phyloP scores from a whole-genome alignment of 37 sponge, comb jelly and placozoan species.

The Lycopodina hypogea region DNA sequence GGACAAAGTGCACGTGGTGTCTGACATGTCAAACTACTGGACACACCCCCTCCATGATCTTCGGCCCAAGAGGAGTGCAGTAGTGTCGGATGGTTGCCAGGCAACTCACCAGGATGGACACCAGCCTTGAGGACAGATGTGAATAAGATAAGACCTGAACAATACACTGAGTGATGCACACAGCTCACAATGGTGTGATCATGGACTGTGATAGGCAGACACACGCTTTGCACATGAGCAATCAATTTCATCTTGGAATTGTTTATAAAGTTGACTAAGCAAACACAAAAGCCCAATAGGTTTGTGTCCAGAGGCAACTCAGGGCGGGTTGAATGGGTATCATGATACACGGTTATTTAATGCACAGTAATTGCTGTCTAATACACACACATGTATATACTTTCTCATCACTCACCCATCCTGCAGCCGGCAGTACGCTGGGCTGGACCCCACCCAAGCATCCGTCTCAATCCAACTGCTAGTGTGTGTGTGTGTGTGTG shows the following conservation, averaged over 20 bases:
- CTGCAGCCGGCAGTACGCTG: constrained; percentile 42
- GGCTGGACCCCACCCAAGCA: constrained; percentile 40
- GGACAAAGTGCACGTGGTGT: background rate
- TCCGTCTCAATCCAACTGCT: constrained; percentile 11
- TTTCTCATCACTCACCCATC: constrained; percentile 51
- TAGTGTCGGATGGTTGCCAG: constrained; percentile 43
- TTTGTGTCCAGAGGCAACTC: too few species aligned
- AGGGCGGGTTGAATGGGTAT: too few species aligned
- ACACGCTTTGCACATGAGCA: too few species aligned
- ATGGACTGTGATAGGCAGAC: too few species aligned
- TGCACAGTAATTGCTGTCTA: too few species aligned
- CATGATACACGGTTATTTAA: too few species aligned
- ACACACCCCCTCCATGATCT: constrained; percentile 45
- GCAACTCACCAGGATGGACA: constrained; percentile 33
- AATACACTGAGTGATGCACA: background rate
- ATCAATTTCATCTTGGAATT: too few species aligned
- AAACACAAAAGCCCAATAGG: too few species aligned
- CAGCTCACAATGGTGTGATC: too few species aligned
- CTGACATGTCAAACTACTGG: background rate
- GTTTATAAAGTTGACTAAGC: too few species aligned
- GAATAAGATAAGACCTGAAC: background rate
- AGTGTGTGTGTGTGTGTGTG: too few species aligned
- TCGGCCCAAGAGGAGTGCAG: constrained; percentile 31
- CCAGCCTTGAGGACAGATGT: constrained; percentile 23
- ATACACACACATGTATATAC: too few species aligned